These are phyloP conservation scores for Syrista parreyssii DNA, from an alignment of 2,888 invertebrate species.

Conservation along the genomic window DNA sequence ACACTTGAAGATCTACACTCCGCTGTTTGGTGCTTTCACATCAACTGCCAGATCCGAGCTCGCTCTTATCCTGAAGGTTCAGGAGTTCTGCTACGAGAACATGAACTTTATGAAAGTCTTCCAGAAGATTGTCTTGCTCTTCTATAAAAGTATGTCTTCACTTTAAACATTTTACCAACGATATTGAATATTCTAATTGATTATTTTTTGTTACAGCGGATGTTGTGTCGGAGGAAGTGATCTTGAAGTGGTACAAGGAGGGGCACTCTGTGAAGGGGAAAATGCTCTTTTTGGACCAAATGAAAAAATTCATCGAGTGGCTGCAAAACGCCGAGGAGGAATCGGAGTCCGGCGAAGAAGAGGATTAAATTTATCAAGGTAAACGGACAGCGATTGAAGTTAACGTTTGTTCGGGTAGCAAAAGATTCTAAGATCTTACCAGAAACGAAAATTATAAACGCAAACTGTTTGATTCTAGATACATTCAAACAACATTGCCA, in stretches of 20 bases:
- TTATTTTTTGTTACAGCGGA: constrained; percentile 72
- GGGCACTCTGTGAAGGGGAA: constrained; percentile 94
- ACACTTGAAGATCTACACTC: constrained; percentile 87
- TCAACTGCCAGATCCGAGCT: constrained; percentile 88
- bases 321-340: constrained; percentile 95
- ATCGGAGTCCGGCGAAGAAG: constrained; percentile 72
- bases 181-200: neutral
- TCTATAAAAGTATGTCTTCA: constrained; percentile 86
- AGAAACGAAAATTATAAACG: neutral
- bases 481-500: constrained; percentile 55
- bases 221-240: constrained; percentile 93
- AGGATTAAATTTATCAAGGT: constrained; percentile 58
- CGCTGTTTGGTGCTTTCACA: constrained; percentile 88
- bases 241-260: constrained; percentile 96
- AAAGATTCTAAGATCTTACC: neutral
- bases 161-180: neutral
- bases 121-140: constrained; percentile 95
- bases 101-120: constrained; percentile 99
- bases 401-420: neutral
- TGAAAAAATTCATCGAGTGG: constrained; percentile 98
- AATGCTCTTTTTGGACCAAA: constrained; percentile 97
- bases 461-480: constrained; percentile 14
- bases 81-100: constrained; percentile 98
- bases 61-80: constrained; percentile 89
- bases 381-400: neutral